Evolutionary conservation across 2,888 invertebrate species (phyloP), one percentile per base, ranked within the genome.

Genomic region (Hypsopygia costalis): DNA sequence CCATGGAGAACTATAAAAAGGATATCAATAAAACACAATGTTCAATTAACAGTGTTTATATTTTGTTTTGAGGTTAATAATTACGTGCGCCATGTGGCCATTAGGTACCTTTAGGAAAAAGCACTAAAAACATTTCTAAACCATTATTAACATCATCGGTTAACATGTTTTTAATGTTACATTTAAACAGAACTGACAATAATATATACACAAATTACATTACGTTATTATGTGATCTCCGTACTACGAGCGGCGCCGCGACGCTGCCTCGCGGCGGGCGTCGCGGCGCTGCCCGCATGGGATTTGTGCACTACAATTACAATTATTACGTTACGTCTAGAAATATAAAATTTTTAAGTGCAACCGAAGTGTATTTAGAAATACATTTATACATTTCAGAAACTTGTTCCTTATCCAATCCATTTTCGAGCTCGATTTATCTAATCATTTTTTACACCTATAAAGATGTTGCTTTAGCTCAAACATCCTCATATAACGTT

Each of bases 11-110:
- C n/a, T n/a, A n/a, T n/a, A n/a, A n/a, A n/a, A n/a, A 16, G 16
- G 16, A 16, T 16, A 16, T 3, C 4, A 16, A 16, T 16, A 60
- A 80, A 77, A 72, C 59, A 56, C 58, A 55, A 49, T 47, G 51
- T 57, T 77, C 74, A 75, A 78, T 81, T 87, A 88, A 87, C 87
- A 88, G 85, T 85, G 86, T 87, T 86, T 87, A 87, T 87, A 87
- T 85, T 39, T 86, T 78, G 81, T 80, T 81, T 81, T 73, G 81
- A 82, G 82, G 79, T 82, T 86, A 85, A 83, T 81, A 81, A 39
- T 81, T 80, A 85, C 65, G 74, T 77, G 82, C 70, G 81, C 86
- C 82, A 46, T 72, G 68, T 69, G 82, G 83, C 86, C 70, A 33
- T 76, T 71, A 75, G 75, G 80, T 81, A 76, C 78, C 74, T 79